phyloP scores from a whole-genome alignment of 2,888 invertebrate genomes.

The Melieria picta region DNA sequence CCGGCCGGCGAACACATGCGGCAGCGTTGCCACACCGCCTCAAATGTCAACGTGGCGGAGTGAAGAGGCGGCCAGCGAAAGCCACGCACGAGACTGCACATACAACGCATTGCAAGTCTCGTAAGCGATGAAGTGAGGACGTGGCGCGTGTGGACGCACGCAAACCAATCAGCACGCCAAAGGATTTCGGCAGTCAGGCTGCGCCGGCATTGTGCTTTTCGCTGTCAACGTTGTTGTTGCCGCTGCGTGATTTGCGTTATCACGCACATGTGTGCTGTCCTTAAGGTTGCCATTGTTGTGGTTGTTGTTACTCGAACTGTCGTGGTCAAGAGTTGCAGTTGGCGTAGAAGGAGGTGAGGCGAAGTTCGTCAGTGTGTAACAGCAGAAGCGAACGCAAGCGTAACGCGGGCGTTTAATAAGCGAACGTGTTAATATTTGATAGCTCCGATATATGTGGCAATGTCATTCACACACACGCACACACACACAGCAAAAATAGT shows the following conservation, averaged over 20 bases:
- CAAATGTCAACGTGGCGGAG: too few species aligned
- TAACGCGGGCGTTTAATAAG: slow-evolving; percentile 27
- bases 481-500: background rate
- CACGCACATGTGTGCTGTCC: slow-evolving; percentile 13
- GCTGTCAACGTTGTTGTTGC: background rate
- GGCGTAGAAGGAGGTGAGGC: background rate
- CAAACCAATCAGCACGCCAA: slow-evolving; percentile 17
- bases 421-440: slow-evolving; percentile 59
- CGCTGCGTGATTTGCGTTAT: slow-evolving; percentile 12
- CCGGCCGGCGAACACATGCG: background rate
- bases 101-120: too few species aligned
- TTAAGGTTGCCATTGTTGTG: background rate
- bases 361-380: slow-evolving; percentile 44
- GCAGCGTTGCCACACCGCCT: background rate
- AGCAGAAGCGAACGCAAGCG: slow-evolving; percentile 47
- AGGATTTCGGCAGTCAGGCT: slow-evolving; percentile 29
- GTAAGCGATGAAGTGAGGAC: background rate
- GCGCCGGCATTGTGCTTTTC: slow-evolving; percentile 17
- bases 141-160: slow-evolving; percentile 12
- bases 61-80: too few species aligned
- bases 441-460: slow-evolving; percentile 48
- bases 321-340: background rate
- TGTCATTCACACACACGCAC: slow-evolving; percentile 1
- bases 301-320: background rate
- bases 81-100: too few species aligned